phyloP scores from a whole-genome alignment of 2,888 invertebrate genomes.

The Sthenelais limicola region DNA sequence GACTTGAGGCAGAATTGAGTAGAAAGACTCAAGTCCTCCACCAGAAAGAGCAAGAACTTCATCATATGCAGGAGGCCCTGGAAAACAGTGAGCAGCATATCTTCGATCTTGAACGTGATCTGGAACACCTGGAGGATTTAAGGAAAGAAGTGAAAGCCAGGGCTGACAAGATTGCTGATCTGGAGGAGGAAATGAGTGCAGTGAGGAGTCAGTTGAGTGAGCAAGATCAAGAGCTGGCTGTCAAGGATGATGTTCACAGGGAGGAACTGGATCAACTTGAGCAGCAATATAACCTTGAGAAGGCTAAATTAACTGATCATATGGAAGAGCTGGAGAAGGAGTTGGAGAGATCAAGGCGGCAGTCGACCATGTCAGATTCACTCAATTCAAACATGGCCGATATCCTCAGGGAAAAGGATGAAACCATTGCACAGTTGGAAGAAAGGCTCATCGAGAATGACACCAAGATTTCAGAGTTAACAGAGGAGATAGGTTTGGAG shows the following conservation, averaged over 20 bases:
- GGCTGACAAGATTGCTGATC: slow-evolving; percentile 57
- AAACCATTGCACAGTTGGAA: slow-evolving; percentile 89
- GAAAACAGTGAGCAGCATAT: slow-evolving; percentile 21
- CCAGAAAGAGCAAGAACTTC: not conserved
- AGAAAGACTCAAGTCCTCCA: slow-evolving; percentile 4
- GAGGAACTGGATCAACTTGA: not conserved
- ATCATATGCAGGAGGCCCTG: slow-evolving; percentile 12
- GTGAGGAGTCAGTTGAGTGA: slow-evolving; percentile 52
- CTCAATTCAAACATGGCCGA: slow-evolving; percentile 63
- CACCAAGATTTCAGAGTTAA: slow-evolving; percentile 62
- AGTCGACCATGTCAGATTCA: slow-evolving; percentile 71
- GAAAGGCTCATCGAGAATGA: slow-evolving; percentile 77
- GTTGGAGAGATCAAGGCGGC: slow-evolving; percentile 85
- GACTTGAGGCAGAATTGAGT: not conserved
- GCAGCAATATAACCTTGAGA: slow-evolving; percentile 50
- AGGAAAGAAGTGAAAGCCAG: slow-evolving; percentile 60
- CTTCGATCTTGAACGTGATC: slow-evolving; percentile 18
- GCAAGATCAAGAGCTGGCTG: slow-evolving; percentile 49
- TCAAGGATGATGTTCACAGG: not conserved
- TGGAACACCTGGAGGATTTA: slow-evolving; percentile 35
- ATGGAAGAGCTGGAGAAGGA: slow-evolving; percentile 84
- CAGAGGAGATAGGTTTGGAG: slow-evolving; percentile 64
- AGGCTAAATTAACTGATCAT: slow-evolving; percentile 65
- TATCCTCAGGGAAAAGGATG: slow-evolving; percentile 90
- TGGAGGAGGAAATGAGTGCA: slow-evolving; percentile 55